Conservation (phyloP, 2,113 vertebrate species). For the Tringa solitaria region DNA sequence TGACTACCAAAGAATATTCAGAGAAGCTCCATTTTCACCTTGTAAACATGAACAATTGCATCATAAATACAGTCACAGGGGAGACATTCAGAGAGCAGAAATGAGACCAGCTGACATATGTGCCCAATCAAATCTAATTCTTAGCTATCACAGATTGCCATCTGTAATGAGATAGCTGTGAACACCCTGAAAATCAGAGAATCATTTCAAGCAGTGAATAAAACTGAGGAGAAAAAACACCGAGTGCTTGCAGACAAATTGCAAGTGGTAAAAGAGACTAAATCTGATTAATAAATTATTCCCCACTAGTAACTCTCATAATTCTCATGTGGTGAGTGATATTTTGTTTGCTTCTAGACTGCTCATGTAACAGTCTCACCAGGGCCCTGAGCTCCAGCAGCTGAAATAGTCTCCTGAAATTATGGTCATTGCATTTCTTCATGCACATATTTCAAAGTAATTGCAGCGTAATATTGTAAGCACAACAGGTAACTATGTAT, state of each 20-base stretch:
- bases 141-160: neutral
- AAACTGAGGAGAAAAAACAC: neutral
- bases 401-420: constrained; percentile 23
- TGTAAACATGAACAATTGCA: neutral
- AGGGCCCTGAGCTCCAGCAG: neutral
- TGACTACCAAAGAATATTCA: neutral
- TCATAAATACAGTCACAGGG: neutral
- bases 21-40: neutral
- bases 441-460: constrained; percentile 20
- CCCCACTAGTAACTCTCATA: neutral
- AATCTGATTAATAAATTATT: constrained; percentile 21
- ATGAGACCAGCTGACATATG: neutral
- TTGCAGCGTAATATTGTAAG: constrained; percentile 12
- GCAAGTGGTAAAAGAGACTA: neutral
- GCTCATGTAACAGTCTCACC: neutral
- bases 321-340: neutral
- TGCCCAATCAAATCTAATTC: neutral
- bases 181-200: neutral
- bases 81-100: neutral
- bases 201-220: neutral
- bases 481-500: neutral
- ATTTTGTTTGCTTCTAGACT: constrained; percentile 3
- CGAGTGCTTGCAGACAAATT: constrained; percentile 7
- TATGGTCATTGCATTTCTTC: neutral
- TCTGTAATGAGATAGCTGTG: neutral